A percentile compares a stretch with the other conserved stretches of the same genome.
These are phyloP conservation scores for Falcaria lacertinaria DNA, from an alignment of 2,888 invertebrate genomes.

Conservation along the genomic window DNA sequence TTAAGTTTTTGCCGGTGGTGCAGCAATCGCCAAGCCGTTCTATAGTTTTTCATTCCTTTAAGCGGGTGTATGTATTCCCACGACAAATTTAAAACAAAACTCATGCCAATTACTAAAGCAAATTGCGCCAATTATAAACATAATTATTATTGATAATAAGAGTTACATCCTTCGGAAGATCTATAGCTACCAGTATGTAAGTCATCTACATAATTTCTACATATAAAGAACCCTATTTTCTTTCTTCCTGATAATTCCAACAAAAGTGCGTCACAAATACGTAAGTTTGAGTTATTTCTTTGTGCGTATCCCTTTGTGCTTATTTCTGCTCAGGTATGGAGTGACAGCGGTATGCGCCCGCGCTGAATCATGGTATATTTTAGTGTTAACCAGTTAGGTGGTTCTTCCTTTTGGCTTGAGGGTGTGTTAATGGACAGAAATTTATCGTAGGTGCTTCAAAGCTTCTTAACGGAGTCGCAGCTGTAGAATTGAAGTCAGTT, in stretches of 20 bases:
- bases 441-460: background rate
- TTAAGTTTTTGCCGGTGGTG: too few relatives aligned
- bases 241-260: background rate
- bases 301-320: constrained; percentile 50
- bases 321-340: constrained; percentile 46
- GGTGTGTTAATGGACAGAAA: background rate
- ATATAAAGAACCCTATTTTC: background rate
- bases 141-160: too few relatives aligned
- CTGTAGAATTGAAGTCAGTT: background rate
- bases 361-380: constrained; percentile 39
- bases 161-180: too few relatives aligned
- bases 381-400: constrained; percentile 16
- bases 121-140: too few relatives aligned
- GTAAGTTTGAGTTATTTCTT: constrained; percentile 42
- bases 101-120: too few relatives aligned
- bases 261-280: constrained; percentile 28
- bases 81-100: too few relatives aligned
- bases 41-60: too few relatives aligned
- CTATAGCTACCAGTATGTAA: too few relatives aligned
- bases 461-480: background rate
- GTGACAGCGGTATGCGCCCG: constrained; percentile 8
- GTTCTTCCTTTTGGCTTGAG: constrained; percentile 12
- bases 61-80: too few relatives aligned
- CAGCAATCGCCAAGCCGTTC: too few relatives aligned
- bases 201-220: too few relatives aligned